A percentile compares a stretch with the other conserved stretches of the same genome.
Evolutionary conservation across 2,888 invertebrate genomes (phyloP).

Genomic region (Diadegma fenestrale): DNA sequence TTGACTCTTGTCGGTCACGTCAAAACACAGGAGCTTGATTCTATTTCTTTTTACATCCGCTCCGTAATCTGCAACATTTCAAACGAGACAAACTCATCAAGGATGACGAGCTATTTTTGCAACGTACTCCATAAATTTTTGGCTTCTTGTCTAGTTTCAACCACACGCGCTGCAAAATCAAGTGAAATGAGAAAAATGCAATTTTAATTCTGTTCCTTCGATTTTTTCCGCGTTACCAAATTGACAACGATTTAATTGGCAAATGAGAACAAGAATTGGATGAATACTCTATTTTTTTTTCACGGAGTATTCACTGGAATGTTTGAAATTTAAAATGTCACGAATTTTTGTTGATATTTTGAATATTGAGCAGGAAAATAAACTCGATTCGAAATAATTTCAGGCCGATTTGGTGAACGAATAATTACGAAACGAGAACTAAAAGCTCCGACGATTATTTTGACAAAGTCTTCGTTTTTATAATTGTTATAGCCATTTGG

Average conservation of each 20-base stretch:
- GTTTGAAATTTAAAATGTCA: background rate
- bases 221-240: background rate
- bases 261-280: background rate
- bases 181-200: background rate
- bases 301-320: background rate
- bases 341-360: background rate
- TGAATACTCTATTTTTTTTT: background rate
- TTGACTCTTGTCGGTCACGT: conserved; percentile 89
- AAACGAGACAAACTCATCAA: background rate
- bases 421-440: background rate
- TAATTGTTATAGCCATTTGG: background rate
- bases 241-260: background rate
- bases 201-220: background rate
- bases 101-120: background rate
- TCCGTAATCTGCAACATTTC: conserved; percentile 25
- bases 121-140: background rate
- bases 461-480: background rate
- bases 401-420: background rate
- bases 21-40: conserved; percentile 90
- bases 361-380: background rate
- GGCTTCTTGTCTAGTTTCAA: no score
- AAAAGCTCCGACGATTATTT: background rate
- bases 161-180: no score
- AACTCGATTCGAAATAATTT: background rate
- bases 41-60: conserved; percentile 23